A percentile compares a stretch with the other conserved stretches of the same genome.
Conservation (phyloP, 1,140 invertebrate genomes). For the Protaetia brevitarsis region DNA sequence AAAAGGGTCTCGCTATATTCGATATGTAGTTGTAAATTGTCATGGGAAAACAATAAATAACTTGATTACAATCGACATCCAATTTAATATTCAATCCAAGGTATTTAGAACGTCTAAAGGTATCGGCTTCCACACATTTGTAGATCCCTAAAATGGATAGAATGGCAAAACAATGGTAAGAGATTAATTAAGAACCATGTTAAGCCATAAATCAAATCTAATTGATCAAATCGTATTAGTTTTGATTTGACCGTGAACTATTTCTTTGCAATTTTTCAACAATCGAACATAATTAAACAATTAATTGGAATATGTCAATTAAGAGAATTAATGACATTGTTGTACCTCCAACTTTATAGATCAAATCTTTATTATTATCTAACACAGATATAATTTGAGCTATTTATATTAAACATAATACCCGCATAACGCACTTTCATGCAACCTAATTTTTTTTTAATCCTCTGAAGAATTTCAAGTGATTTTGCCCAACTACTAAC, state of each 20-base stretch:
- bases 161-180: neutral
- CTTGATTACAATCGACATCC: neutral
- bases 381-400: no score
- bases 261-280: neutral
- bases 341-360: no score
- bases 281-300: neutral
- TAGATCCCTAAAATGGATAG: neutral
- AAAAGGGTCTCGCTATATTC: no score
- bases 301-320: neutral
- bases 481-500: no score
- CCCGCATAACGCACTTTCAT: no score
- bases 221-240: neutral
- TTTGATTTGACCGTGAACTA: neutral
- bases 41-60: no score
- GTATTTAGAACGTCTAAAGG: slow-evolving; percentile 11
- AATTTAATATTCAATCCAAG: neutral
- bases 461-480: no score
- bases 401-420: no score
- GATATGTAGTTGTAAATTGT: no score
- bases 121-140: neutral
- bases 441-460: no score
- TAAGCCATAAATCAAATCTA: neutral
- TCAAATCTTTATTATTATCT: no score
- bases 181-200: slow-evolving; percentile 7
- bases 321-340: neutral